Percentiles rank a stretch among this genome's conserved stretches.
Evolutionary conservation across 2,888 invertebrate genomes (phyloP).

Genomic region (Laspeyria flexula): DNA sequence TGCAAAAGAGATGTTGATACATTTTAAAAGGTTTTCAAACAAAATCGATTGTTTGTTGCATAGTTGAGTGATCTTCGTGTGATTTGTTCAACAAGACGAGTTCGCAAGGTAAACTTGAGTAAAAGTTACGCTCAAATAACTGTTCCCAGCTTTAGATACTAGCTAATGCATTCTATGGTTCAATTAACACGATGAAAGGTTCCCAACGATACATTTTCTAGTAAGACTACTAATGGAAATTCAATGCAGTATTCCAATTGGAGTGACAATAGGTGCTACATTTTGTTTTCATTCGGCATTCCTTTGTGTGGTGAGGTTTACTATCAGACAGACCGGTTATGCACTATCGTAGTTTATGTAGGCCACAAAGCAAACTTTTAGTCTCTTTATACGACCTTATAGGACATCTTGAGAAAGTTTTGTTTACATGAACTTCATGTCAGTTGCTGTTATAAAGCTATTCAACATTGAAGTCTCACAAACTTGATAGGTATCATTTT

Average conservation of each 20-base stretch:
- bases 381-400: no score
- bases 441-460: no score
- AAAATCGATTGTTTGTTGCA: slow-evolving; percentile 60
- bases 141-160: slow-evolving; percentile 55
- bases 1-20: slow-evolving; percentile 53
- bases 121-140: slow-evolving; percentile 71
- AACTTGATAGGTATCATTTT: no score
- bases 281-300: slow-evolving; percentile 42
- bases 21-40: slow-evolving; percentile 38
- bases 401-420: no score
- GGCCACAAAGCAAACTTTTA: no score
- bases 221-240: slow-evolving; percentile 54
- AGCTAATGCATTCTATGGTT: slow-evolving; percentile 45
- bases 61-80: slow-evolving; percentile 70
- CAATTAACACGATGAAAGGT: slow-evolving; percentile 47
- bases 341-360: no score
- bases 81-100: slow-evolving; percentile 55
- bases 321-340: neutral
- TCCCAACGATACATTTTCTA: slow-evolving; percentile 33
- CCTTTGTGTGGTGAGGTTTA: slow-evolving; percentile 41
- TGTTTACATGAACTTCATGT: no score
- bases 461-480: no score
- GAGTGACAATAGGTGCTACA: slow-evolving; percentile 19
- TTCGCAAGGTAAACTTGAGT: slow-evolving; percentile 73
- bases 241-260: slow-evolving; percentile 44